phyloP scores from a whole-genome alignment of 2,113 vertebrate genomes.

The Ia io region DNA sequence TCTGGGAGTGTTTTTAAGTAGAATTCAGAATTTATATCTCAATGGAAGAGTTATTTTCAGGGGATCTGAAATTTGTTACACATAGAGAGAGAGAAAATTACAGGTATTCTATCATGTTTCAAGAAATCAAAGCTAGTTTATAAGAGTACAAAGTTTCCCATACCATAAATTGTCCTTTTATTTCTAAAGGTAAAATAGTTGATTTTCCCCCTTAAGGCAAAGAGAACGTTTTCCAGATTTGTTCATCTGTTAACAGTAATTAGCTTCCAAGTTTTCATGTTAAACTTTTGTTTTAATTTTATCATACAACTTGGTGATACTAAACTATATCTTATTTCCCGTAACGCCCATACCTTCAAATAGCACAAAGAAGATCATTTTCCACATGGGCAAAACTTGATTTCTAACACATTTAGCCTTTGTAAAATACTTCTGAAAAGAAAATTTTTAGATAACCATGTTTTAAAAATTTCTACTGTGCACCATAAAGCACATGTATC shows the following conservation, averaged over 20 bases:
- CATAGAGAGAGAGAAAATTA: neutral
- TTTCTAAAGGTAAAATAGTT: neutral
- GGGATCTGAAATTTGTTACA: neutral
- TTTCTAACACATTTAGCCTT: slow-evolving; percentile 8
- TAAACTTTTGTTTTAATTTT: slow-evolving; percentile 36
- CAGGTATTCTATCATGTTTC: neutral
- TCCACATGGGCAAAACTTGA: neutral
- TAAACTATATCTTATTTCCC: slow-evolving; percentile 18
- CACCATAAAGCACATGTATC: neutral
- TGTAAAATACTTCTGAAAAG: slow-evolving; percentile 33
- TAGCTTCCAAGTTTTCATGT: neutral
- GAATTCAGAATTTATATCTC: neutral
- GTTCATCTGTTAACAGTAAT: neutral
- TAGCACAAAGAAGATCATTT: neutral
- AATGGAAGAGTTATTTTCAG: slow-evolving; percentile 5
- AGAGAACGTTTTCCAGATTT: slow-evolving; percentile 13
- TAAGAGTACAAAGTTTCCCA: slow-evolving; percentile 15
- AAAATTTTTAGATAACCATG: slow-evolving; percentile 10
- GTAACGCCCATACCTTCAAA: neutral
- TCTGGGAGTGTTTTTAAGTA: neutral
- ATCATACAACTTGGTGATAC: neutral
- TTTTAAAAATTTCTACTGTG: slow-evolving; percentile 32
- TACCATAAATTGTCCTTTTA: neutral
- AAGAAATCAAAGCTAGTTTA: slow-evolving; percentile 31
- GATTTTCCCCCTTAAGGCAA: neutral